Evolutionary conservation across 2,888 invertebrate species (phyloP).

Genomic region (Tipula helvola): DNA sequence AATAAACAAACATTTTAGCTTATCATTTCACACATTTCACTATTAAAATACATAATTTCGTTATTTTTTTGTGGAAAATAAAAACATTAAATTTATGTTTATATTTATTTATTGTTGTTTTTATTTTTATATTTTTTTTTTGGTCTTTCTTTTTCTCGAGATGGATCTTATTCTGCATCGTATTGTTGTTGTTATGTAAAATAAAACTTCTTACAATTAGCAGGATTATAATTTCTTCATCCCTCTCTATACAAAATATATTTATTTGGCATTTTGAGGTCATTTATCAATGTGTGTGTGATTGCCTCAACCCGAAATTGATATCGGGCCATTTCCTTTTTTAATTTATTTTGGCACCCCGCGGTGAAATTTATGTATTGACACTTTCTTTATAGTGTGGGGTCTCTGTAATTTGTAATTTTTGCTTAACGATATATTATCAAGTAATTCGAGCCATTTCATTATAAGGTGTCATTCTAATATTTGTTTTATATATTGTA

Average conservation of each 20-base stretch:
- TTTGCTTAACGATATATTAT: not conserved
- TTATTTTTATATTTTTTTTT: not conserved
- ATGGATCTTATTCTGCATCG: not conserved
- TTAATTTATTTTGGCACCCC: not conserved
- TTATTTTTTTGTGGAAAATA: not conserved
- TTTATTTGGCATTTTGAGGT: not conserved
- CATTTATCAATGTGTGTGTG: not conserved
- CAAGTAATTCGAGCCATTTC: not conserved
- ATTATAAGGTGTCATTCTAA: not conserved
- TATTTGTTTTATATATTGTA: not conserved
- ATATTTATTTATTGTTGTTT: not conserved
- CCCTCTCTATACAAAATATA: not conserved
- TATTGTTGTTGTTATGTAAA: not conserved
- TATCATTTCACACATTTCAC: constrained; percentile 9
- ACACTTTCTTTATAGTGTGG: not conserved
- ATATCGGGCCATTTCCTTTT: not conserved
- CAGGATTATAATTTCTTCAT: not conserved
- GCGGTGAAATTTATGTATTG: not conserved
- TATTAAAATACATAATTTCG: not conserved
- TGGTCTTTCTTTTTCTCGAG: not conserved
- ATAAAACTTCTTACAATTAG: not conserved
- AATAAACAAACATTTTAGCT: constrained; percentile 9
- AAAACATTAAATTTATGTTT: constrained; percentile 4
- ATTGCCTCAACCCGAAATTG: not conserved
- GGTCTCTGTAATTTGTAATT: not conserved